Evolutionary conservation across 2,797 vertebrate species (phyloP).

Genomic region (Rhynchotus rufescens): DNA sequence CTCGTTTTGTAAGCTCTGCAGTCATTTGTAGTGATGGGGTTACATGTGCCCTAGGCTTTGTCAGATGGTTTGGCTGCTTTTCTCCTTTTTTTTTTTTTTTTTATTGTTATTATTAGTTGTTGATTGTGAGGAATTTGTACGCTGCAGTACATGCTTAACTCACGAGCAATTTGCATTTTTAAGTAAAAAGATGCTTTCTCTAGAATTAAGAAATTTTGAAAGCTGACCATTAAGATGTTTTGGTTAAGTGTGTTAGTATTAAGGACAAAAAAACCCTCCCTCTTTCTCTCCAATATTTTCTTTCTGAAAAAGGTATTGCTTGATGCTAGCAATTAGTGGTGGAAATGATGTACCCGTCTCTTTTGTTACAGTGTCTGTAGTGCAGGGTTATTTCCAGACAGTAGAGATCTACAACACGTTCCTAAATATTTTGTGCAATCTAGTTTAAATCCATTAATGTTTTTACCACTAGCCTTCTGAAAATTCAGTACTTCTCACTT

Average conservation of each 20-base stretch:
- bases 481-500: neutral
- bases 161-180: constrained; percentile 13
- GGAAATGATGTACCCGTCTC: neutral
- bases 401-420: neutral
- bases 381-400: neutral
- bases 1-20: constrained; percentile 71
- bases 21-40: constrained; percentile 73
- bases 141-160: constrained; percentile 11
- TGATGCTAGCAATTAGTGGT: neutral
- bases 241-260: neutral
- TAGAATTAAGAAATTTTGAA: constrained; percentile 27
- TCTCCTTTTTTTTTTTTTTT: neutral
- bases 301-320: neutral
- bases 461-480: neutral
- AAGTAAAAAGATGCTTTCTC: constrained; percentile 17
- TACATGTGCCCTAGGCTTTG: constrained; percentile 74
- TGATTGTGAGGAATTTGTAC: constrained; percentile 40
- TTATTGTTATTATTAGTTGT: constrained; percentile 27
- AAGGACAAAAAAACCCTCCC: neutral
- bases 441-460: neutral
- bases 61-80: constrained; percentile 75
- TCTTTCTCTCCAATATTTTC: neutral
- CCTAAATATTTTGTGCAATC: neutral
- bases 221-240: neutral
- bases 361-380: neutral